phyloP scores from a whole-genome alignment of 2,113 vertebrate genomes.

The Colinus virginianus region DNA sequence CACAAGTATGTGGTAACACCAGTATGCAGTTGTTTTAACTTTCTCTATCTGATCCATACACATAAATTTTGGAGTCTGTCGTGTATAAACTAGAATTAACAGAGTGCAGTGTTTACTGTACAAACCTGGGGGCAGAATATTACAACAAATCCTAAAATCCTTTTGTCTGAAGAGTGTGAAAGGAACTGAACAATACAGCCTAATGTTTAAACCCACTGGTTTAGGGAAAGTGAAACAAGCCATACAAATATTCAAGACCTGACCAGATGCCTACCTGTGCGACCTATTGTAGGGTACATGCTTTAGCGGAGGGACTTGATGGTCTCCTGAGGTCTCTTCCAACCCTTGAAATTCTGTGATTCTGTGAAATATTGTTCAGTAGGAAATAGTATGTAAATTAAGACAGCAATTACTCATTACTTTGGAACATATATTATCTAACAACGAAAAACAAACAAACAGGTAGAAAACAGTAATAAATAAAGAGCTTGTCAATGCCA shows the following conservation, averaged over 20 bases:
- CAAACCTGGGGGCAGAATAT: neutral
- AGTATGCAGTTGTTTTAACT: neutral
- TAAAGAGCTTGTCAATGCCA: neutral
- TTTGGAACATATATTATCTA: neutral
- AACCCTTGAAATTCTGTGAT: too few relatives aligned
- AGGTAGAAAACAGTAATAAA: neutral
- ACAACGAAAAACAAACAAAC: neutral
- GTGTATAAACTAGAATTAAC: neutral
- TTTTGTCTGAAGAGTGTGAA: neutral
- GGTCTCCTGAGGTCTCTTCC: too few relatives aligned
- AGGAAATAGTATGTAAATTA: neutral
- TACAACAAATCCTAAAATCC: neutral
- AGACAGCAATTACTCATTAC: neutral
- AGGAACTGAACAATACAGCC: neutral
- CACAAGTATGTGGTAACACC: neutral
- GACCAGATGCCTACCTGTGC: too few relatives aligned
- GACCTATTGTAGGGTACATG: too few relatives aligned
- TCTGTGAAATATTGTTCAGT: neutral
- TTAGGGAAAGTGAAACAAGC: neutral
- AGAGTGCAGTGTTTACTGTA: neutral
- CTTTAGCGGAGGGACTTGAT: too few relatives aligned
- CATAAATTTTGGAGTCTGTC: neutral
- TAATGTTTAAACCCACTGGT: neutral
- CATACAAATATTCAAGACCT: too few relatives aligned
- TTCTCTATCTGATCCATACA: neutral